Evolutionary conservation across 1,140 invertebrate species (phyloP), one percentile per base, ranked within the genome.

Genomic region (Drosophila orosa): DNA sequence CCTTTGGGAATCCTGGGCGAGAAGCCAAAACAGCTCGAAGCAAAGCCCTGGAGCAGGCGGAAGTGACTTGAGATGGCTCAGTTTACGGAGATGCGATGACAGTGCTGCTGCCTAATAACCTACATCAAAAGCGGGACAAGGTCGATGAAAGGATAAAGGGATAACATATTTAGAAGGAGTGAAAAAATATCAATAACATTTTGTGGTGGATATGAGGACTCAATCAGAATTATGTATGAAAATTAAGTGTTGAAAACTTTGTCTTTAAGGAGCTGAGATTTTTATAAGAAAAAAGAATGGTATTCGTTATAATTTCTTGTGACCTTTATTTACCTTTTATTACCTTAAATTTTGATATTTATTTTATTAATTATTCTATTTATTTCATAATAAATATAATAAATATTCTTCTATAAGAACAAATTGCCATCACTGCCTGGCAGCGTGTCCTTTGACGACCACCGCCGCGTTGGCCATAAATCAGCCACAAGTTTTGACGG

Each of bases 401-500:
- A 8, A 5, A n/a, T 47, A 12, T n/a, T 25, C 15, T 27, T n/a
- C 0, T 17, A 2, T 7, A 48, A 13, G 27, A 12, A 31, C 17
- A 50, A 31, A 8, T 33, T 54, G 19, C 2, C 50, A 54, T 22
- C 50, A 54, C 50, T 54, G 31, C 8, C 5, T 27, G 10, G 37
- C 19, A n/a, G 45, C 40, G 66, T 57, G 47, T 75, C 72, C 72
- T 75, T 75, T 75, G 67, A 44, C 56, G 68, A 31, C 67, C 40
- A 39, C 22, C 40, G 22, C 27, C 10, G 27, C n/a, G 22, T 47
- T 74, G 62, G 71, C 75, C 69, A 86, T 86, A 86, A 86, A 86
- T 86, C 84, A 86, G 82, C 75, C 15, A 50, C 75, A 76, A 87
- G 42, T 89, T 86, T 82, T 86, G 83, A 86, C 75, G 83, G 83